These are phyloP conservation scores for Girardia tigrina DNA, from an alignment of 2,888 invertebrate genomes.

Conservation along the genomic window DNA sequence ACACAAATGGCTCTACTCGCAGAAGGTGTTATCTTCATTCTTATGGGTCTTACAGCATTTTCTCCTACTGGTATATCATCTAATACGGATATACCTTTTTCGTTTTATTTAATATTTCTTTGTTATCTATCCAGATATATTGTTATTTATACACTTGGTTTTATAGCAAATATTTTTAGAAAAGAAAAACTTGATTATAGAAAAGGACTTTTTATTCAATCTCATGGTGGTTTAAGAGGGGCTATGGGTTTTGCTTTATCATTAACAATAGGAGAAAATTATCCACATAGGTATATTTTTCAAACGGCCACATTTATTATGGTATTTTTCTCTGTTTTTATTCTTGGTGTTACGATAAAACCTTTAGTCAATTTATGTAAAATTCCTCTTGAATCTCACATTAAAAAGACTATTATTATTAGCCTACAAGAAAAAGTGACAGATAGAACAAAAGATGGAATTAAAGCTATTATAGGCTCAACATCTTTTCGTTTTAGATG, in stretches of 20 bases:
- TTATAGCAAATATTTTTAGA: neutral
- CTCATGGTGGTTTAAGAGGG: conserved; percentile 17
- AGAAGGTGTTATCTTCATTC: conserved; percentile 19
- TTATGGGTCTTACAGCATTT: conserved; percentile 31
- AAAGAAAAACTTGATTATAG: conserved; percentile 27
- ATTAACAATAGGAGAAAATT: neutral
- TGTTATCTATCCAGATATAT: neutral
- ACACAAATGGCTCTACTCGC: conserved; percentile 26
- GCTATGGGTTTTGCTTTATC: conserved; percentile 3
- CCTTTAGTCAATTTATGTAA: conserved; percentile 15
- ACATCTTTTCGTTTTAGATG: neutral
- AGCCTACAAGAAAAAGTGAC: neutral
- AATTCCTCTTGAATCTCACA: conserved; percentile 9
- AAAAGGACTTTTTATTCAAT: conserved; percentile 2
- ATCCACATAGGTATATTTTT: neutral
- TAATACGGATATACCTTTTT: neutral
- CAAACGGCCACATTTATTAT: conserved; percentile 5
- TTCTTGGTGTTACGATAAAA: conserved; percentile 6
- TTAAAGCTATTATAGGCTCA: neutral
- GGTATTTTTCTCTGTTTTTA: conserved; percentile 18
- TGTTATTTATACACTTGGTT: conserved; percentile 17
- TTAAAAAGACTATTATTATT: neutral
- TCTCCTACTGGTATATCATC: neutral
- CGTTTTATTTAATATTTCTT: neutral
- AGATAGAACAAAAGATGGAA: neutral